Conservation (phyloP, 2,797 vertebrate genomes). For the Megalops cyprinoides region DNA sequence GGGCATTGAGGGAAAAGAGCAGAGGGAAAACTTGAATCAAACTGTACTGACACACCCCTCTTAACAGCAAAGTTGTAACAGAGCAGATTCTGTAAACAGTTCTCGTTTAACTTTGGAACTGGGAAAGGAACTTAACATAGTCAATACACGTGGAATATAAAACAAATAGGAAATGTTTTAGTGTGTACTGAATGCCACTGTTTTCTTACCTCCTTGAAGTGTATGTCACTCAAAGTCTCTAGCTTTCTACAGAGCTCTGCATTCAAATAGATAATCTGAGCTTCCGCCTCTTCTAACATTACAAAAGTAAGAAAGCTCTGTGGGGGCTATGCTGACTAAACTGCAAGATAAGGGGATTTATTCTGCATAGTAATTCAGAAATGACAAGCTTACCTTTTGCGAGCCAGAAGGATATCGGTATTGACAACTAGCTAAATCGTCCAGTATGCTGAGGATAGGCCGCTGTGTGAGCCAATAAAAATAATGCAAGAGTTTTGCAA, state of each 20-base stretch:
- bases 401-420: background rate
- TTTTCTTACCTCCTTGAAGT: background rate
- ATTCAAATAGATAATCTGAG: background rate
- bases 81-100: too few species aligned
- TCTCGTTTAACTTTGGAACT: too few species aligned
- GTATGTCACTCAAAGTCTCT: background rate
- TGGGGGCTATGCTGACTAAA: background rate
- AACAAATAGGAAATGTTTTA: background rate
- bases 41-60: too few species aligned
- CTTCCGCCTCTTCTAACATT: background rate
- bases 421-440: background rate
- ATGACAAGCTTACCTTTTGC: slow-evolving; percentile 2
- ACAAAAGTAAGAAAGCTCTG: background rate
- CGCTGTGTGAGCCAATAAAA: background rate
- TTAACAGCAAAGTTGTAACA: too few species aligned
- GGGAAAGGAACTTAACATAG: too few species aligned
- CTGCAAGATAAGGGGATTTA: slow-evolving; percentile 5
- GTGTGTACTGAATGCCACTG: background rate
- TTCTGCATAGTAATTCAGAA: background rate
- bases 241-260: background rate
- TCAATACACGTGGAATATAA: too few species aligned
- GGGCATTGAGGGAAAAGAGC: too few species aligned
- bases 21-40: too few species aligned
- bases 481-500: too few species aligned
- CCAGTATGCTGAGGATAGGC: background rate